A percentile compares a stretch with the other conserved stretches of the same genome.
Evolutionary conservation across 2,888 invertebrate species (phyloP).

Genomic region (Brenthis hecate): DNA sequence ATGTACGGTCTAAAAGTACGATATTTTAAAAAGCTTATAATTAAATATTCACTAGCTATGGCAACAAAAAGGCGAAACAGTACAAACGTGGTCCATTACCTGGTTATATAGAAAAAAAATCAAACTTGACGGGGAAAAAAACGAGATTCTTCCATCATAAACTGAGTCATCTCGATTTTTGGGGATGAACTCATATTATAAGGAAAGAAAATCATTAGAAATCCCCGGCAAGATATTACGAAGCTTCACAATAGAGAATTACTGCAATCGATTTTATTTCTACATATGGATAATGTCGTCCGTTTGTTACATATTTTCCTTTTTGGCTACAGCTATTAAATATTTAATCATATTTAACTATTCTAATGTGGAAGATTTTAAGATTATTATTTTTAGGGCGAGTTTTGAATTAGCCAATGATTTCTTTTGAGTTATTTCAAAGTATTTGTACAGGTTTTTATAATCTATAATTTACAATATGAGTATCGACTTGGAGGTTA

Average conservation of each 20-base stretch:
- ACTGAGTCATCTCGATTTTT: not conserved
- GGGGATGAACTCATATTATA: not conserved
- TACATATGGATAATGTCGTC: not conserved
- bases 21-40: conserved; percentile 7
- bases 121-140: not conserved
- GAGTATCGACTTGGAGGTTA: conserved; percentile 25
- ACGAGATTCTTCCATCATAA: conserved; percentile 2
- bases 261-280: not conserved
- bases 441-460: too few species aligned
- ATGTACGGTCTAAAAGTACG: conserved; percentile 8
- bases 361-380: too few species aligned
- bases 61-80: not conserved
- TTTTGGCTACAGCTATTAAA: too few species aligned
- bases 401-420: not conserved
- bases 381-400: too few species aligned
- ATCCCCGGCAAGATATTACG: not conserved
- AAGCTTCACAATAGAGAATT: not conserved
- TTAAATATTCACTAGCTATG: not conserved
- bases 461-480: not conserved
- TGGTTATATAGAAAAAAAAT: not conserved
- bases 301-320: too few species aligned
- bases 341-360: too few species aligned
- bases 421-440: not conserved
- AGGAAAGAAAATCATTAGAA: conserved; percentile 1
- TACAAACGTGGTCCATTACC: not conserved